Base-by-base conservation (phyloP, 2,113 vertebrate species). In the Tympanuchus pallidicinctus region DNA sequence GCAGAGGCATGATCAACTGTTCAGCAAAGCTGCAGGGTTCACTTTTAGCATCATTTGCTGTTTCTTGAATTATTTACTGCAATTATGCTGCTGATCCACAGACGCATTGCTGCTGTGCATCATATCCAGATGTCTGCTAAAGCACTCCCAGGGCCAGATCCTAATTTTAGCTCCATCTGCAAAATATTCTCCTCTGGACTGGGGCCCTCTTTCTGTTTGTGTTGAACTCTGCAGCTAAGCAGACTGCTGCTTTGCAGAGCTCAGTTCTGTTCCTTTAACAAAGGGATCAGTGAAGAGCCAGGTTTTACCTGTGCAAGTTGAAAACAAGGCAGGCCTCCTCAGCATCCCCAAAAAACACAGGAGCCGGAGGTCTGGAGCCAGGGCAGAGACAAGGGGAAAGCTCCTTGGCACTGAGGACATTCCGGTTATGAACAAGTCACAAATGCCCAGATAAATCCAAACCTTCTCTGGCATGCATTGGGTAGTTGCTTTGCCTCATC, bases 51-150 rank as follows among this genome's bases (percentile, higher is more conserved):
- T 86, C 65, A 32, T 78, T 92, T 86, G 11, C 52, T 77, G 28
- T 27, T 86, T 56, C 79, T 92, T 95, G 67, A 92, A 92, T 95
- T 92, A 93, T 95, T 96, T 93, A 83, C 88, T 71, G 64, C 67
- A 80, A 30, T 88, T 80, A 63, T 30, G 87, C 91, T 79, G 72
- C 67, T 57, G 78, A 92, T 79, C 87, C 75, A 77, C 78, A 77
- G 78, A 73, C 84, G 72, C n/a, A 11, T 43, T 85, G 81, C 94
- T 86, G 84, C 72, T 40, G 75, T 47, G 71, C n/a, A 13, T 11
- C 59, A 18, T 86, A 76, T 67, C 94, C 95, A 96, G 85, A 83
- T 83, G 95, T 82, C 87, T 89, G 75, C 75, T 71, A 89, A 50
- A 1, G 16, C 60, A 6, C 8, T 80, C 67, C 42, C 69, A 57